Percentiles rank a stretch among this genome's conserved stretches.
Conservation (phyloP, 2,888 invertebrate species). For the Eupithecia exiguata region DNA sequence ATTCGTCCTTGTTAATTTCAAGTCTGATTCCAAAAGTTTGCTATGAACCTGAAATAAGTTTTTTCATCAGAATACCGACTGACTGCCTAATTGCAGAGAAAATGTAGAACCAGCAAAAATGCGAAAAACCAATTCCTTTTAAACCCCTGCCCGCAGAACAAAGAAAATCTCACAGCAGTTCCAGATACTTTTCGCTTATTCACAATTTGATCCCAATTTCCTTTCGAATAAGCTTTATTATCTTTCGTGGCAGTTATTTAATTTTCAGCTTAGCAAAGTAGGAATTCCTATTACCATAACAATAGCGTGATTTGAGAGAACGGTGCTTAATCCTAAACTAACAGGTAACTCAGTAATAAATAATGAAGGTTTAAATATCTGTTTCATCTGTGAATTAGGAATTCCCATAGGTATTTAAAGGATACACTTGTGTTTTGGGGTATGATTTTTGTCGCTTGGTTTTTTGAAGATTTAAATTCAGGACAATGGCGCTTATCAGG, state of each 20-base stretch:
- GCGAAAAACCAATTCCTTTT: conserved; percentile 6
- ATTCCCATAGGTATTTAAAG: conserved; percentile 23
- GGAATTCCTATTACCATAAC: conserved; percentile 40
- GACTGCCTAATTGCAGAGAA: conserved; percentile 6
- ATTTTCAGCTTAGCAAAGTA: conserved; percentile 39
- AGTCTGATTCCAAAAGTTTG: background rate
- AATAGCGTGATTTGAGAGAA: conserved; percentile 40
- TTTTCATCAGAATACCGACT: background rate
- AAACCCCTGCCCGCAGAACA: conserved; percentile 5
- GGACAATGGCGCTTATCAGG: no score
- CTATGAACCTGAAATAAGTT: background rate
- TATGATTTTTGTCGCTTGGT: background rate
- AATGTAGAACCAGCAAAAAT: conserved; percentile 10
- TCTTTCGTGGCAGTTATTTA: conserved; percentile 30
- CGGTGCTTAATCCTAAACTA: conserved; percentile 46
- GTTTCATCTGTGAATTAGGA: conserved; percentile 31
- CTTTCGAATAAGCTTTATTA: conserved; percentile 24
- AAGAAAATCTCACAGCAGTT: conserved; percentile 1
- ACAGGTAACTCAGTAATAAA: conserved; percentile 44
- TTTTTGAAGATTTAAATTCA: background rate
- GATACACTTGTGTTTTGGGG: background rate
- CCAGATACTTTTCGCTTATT: background rate
- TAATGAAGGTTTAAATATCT: conserved; percentile 39
- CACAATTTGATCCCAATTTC: conserved; percentile 14
- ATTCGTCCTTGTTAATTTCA: no score